These are phyloP conservation scores for Sturnus vulgaris DNA, from an alignment of 2,113 vertebrate genomes.

Conservation along the genomic window DNA sequence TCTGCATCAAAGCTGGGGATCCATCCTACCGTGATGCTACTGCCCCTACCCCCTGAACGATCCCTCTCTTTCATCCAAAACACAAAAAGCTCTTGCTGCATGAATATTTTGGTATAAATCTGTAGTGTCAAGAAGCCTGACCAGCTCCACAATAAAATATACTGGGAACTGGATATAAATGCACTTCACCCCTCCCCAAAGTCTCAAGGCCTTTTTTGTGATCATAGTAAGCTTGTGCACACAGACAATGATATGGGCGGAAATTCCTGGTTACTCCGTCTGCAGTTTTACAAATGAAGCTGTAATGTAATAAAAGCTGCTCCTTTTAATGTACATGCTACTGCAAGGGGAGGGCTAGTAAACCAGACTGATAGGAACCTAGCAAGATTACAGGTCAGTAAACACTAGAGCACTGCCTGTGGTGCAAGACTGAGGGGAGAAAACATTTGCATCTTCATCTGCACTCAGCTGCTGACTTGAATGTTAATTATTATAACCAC, in stretches of 20 bases:
- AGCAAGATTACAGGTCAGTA: background rate
- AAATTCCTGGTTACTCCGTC: background rate
- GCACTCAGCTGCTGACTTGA: background rate
- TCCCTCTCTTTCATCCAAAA: background rate
- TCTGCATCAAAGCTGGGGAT: background rate
- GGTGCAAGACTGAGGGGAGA: background rate
- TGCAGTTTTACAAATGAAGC: background rate
- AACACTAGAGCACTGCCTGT: background rate
- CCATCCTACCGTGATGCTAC: background rate
- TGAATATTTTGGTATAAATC: background rate
- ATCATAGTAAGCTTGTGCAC: background rate
- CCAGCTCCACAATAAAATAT: background rate
- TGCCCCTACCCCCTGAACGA: background rate
- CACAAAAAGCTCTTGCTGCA: background rate
- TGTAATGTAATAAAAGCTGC: background rate
- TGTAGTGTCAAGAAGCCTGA: background rate
- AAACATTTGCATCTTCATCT: slow-evolving; percentile 16
- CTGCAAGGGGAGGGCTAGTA: background rate
- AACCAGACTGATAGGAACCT: background rate
- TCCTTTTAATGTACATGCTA: background rate
- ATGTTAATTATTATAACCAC: slow-evolving; percentile 6
- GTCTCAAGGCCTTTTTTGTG: background rate
- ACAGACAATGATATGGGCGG: background rate
- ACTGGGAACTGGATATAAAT: background rate
- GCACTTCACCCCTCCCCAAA: rapidly evolving